Conservation (phyloP, 2,888 invertebrate genomes). For the Ecdyonurus torrentis region DNA sequence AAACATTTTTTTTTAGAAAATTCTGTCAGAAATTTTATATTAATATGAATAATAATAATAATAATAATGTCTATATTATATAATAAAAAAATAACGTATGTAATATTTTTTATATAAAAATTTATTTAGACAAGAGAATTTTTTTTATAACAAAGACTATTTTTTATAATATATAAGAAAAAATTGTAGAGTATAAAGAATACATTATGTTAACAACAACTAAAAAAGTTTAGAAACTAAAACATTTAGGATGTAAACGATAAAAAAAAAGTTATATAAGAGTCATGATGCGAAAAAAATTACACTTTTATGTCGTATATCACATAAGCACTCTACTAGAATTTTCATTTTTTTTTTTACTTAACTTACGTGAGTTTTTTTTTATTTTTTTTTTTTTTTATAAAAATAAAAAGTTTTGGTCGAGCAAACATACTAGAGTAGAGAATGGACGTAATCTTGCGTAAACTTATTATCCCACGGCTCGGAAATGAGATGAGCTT, state of each 20-base stretch:
- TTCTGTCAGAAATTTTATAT: too few relatives aligned
- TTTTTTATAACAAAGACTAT: neutral
- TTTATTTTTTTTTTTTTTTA: neutral
- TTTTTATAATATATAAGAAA: neutral
- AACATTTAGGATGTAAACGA: neutral
- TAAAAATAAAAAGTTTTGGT: neutral
- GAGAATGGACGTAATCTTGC: constrained; percentile 2
- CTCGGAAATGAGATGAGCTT: constrained; percentile 4
- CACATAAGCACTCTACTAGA: neutral
- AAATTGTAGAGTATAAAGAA: neutral
- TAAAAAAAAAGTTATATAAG: neutral
- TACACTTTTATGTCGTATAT: neutral
- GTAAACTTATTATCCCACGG: constrained; percentile 1
- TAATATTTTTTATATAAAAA: too few relatives aligned
- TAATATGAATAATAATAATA: too few relatives aligned
- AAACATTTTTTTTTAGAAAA: too few relatives aligned
- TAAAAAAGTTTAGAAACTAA: neutral
- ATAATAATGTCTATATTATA: too few relatives aligned
- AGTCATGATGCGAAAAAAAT: neutral
- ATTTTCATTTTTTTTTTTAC: neutral
- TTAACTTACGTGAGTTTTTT: neutral
- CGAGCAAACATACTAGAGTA: neutral
- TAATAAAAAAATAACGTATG: too few relatives aligned
- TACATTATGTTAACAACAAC: neutral
- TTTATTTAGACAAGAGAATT: too few relatives aligned